phyloP scores from a whole-genome alignment of 2,797 vertebrate species.

The Acrossocheilus wenchowensis region DNA sequence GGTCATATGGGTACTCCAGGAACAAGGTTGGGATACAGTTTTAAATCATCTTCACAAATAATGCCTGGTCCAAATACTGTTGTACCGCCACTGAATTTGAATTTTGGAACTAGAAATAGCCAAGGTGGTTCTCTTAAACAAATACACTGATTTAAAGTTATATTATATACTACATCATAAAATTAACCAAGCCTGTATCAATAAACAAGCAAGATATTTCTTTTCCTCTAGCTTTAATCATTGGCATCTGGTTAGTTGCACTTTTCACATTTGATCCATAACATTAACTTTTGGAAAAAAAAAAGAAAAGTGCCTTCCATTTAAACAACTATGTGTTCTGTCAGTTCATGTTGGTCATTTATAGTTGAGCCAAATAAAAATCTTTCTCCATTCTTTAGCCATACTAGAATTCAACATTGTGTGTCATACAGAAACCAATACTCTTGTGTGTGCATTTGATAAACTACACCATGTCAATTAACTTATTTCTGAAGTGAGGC shows the following conservation, averaged over 20 bases:
- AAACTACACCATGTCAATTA: conserved; percentile 2
- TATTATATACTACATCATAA: not conserved
- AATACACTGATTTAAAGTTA: not conserved
- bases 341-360: not conserved
- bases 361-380: not conserved
- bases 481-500: not conserved
- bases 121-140: not conserved
- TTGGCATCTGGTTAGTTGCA: conserved; percentile 23
- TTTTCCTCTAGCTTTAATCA: conserved; percentile 39
- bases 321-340: not conserved
- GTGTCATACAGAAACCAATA: not conserved
- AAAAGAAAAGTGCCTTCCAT: no score
- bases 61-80: not conserved
- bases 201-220: not conserved
- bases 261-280: not conserved
- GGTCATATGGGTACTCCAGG: not conserved
- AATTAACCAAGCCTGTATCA: not conserved
- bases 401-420: not conserved
- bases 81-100: not conserved
- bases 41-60: not conserved
- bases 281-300: not conserved
- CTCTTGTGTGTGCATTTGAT: not conserved
- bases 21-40: not conserved
- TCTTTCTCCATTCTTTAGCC: not conserved
- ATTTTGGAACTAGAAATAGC: not conserved